phyloP scores from a whole-genome alignment of 64 coral and sea anemone genomes.

The Stichodactyla mertensii region DNA sequence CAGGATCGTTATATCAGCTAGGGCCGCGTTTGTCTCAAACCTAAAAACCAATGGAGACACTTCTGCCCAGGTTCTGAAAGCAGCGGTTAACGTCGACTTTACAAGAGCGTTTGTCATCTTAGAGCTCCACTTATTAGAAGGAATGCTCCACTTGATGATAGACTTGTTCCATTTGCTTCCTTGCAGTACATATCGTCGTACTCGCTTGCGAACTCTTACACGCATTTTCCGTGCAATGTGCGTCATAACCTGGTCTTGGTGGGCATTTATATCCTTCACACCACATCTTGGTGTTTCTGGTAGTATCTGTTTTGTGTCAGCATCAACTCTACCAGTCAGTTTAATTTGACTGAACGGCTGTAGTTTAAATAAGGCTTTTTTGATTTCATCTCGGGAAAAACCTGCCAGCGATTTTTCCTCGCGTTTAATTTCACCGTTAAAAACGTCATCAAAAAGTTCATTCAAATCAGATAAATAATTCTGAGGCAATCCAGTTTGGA shows the following conservation, averaged over 20 bases:
- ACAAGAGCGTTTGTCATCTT: neutral
- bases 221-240: neutral
- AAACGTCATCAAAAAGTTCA: constrained; percentile 11
- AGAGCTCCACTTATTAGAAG: neutral
- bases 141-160: constrained; percentile 20
- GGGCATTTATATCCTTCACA: neutral
- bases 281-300: constrained; percentile 3
- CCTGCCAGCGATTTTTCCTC: neutral
- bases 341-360: neutral
- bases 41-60: constrained; percentile 10
- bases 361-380: neutral
- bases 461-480: neutral
- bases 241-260: neutral
- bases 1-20: constrained; percentile 14
- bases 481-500: neutral
- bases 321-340: neutral
- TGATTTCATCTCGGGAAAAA: neutral
- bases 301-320: neutral
- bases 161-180: neutral
- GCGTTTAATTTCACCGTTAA: neutral
- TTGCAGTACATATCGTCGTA: neutral
- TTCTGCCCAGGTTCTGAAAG: constrained; percentile 44
- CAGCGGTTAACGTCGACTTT: neutral
- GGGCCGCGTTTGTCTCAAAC: neutral
- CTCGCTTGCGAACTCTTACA: neutral